Evolutionary conservation across 2,888 invertebrate genomes (phyloP).

Genomic region (Eubasilissa splendida): DNA sequence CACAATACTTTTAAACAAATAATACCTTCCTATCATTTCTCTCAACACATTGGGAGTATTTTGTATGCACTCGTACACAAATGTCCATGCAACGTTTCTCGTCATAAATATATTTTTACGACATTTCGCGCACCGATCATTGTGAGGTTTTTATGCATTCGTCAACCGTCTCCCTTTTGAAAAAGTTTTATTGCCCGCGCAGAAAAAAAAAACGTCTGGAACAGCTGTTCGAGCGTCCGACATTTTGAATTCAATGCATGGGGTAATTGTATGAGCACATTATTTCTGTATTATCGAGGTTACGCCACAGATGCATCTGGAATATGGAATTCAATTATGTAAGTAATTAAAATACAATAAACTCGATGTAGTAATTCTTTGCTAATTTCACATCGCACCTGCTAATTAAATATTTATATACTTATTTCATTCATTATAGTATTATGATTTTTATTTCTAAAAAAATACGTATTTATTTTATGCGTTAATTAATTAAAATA

Average conservation of each 20-base stretch:
- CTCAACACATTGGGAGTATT: constrained; percentile 38
- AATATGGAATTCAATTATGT: too few relatives aligned
- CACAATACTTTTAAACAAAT: constrained; percentile 33
- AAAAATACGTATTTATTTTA: too few relatives aligned
- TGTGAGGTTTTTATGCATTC: constrained; percentile 55
- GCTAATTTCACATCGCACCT: too few relatives aligned
- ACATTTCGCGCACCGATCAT: constrained; percentile 51
- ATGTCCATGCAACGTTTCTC: constrained; percentile 48
- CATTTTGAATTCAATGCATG: constrained; percentile 34
- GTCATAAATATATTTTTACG: constrained; percentile 52
- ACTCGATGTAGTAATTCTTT: too few relatives aligned
- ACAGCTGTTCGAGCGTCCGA: constrained; percentile 41
- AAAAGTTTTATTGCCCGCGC: constrained; percentile 48
- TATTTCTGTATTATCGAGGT: background rate
- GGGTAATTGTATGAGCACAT: constrained; percentile 21
- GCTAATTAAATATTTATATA: too few relatives aligned
- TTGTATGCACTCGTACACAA: constrained; percentile 4
- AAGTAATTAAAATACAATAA: too few relatives aligned
- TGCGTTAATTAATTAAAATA: too few relatives aligned
- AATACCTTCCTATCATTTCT: constrained; percentile 13
- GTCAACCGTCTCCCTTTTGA: constrained; percentile 55
- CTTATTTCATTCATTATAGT: too few relatives aligned
- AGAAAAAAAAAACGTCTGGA: constrained; percentile 27
- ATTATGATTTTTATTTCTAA: too few relatives aligned
- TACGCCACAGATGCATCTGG: too few relatives aligned